A percentile compares a stretch with the other conserved stretches of the same genome.
These are phyloP conservation scores for Corythornis cristatus DNA, from an alignment of 2,113 vertebrate genomes.

Conservation along the genomic window DNA sequence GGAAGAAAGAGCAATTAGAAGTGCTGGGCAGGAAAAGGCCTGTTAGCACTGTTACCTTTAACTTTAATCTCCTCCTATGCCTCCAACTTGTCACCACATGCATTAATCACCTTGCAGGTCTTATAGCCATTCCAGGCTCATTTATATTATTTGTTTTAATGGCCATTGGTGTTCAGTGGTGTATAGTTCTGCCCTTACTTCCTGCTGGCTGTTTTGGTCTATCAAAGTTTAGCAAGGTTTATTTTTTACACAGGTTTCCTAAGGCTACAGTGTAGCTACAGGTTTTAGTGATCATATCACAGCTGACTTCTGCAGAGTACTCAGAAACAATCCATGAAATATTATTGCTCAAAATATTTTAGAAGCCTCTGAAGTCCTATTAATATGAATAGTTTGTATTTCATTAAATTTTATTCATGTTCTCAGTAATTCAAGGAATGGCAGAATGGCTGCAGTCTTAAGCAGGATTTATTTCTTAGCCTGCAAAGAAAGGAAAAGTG, in stretches of 20 bases:
- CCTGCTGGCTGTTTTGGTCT: constrained; percentile 4
- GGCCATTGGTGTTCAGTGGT: background rate
- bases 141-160: constrained; percentile 47
- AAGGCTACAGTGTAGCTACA: background rate
- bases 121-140: constrained; percentile 26
- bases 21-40: constrained; percentile 43
- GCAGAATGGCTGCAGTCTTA: background rate
- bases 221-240: background rate
- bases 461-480: constrained; percentile 26
- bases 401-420: constrained; percentile 16
- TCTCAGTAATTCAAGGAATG: constrained; percentile 8
- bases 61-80: constrained; percentile 65
- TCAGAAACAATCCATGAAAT: constrained; percentile 8
- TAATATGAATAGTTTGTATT: background rate
- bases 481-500: constrained; percentile 24
- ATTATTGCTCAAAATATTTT: constrained; percentile 23
- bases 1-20: constrained; percentile 64
- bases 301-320: background rate
- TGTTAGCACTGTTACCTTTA: constrained; percentile 68
- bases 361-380: constrained; percentile 37
- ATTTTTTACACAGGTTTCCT: constrained; percentile 8
- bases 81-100: constrained; percentile 64
- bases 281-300: background rate
- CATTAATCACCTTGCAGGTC: constrained; percentile 64
- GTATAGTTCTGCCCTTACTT: background rate